These are phyloP conservation scores for Melanogrammus aeglefinus DNA, from an alignment of 2,797 vertebrate genomes.

Conservation along the genomic window DNA sequence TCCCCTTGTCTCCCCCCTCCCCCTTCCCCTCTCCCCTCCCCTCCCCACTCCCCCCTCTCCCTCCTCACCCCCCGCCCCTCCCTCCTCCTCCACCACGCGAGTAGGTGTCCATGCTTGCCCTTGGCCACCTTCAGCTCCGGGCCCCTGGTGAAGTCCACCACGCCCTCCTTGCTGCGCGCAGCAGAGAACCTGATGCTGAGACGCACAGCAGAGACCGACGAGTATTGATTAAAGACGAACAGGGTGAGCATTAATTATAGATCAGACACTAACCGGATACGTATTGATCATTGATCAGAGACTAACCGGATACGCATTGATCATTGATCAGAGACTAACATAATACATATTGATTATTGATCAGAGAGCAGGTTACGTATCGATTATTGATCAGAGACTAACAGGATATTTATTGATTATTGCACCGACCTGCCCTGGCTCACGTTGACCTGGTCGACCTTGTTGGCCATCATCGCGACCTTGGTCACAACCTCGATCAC, in stretches of 20 bases:
- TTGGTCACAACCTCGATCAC: slow-evolving; percentile 94
- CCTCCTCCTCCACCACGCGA: slow-evolving; percentile 80
- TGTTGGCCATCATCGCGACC: slow-evolving; percentile 83
- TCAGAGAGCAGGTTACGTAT: background rate
- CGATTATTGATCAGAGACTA: background rate
- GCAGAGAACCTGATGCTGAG: slow-evolving; percentile 86
- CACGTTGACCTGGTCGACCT: slow-evolving; percentile 85
- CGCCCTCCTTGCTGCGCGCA: slow-evolving; percentile 88
- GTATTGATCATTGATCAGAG: too few relatives aligned
- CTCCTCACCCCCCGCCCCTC: too few relatives aligned
- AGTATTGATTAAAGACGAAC: background rate
- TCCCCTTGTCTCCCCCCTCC: too few relatives aligned
- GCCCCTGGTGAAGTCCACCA: slow-evolving; percentile 90
- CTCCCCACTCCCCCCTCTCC: too few relatives aligned
- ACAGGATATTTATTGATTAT: background rate
- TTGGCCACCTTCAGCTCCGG: slow-evolving; percentile 89
- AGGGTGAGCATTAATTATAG: background rate
- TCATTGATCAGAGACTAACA: too few relatives aligned
- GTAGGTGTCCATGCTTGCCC: slow-evolving; percentile 93
- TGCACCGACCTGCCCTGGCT: slow-evolving; percentile 88
- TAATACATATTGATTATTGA: too few relatives aligned
- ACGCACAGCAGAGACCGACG: background rate
- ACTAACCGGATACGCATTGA: too few relatives aligned
- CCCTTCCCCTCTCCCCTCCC: too few relatives aligned
- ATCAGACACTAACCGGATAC: too few relatives aligned